These are phyloP conservation scores for Acleris cristana DNA, from an alignment of 2,888 invertebrate genomes.

Conservation along the genomic window DNA sequence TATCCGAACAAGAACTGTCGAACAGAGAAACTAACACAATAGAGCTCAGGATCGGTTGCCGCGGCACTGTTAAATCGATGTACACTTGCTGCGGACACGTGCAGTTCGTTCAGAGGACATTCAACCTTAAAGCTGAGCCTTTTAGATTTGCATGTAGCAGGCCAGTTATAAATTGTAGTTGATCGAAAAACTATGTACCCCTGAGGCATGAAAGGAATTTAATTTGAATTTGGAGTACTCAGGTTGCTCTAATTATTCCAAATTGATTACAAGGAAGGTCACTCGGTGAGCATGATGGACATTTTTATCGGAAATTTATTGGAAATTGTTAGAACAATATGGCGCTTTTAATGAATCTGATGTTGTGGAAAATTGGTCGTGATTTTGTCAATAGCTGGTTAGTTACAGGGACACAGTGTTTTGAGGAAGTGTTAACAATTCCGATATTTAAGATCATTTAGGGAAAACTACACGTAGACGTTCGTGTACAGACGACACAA, in stretches of 20 bases:
- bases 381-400: no score
- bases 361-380: no score
- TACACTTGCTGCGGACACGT: slow-evolving; percentile 1
- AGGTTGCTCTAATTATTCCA: background rate
- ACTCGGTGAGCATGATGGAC: background rate
- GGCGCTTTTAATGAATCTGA: no score
- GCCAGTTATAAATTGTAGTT: slow-evolving; percentile 4
- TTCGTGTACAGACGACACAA: no score
- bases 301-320: background rate
- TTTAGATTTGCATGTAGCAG: slow-evolving; percentile 1
- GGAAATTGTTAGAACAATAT: background rate
- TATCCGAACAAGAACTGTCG: slow-evolving; percentile 22
- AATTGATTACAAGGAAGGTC: background rate
- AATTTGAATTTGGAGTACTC: slow-evolving; percentile 13
- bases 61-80: slow-evolving; percentile 29
- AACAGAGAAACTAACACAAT: slow-evolving; percentile 32
- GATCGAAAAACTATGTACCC: slow-evolving; percentile 14
- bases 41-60: slow-evolving; percentile 26
- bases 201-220: slow-evolving; percentile 9
- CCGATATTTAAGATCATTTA: no score
- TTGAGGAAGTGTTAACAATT: no score
- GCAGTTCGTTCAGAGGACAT: background rate
- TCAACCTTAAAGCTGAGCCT: slow-evolving; percentile 1
- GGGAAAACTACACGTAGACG: no score
- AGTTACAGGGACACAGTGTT: no score